Conservation (phyloP, 2,797 vertebrate genomes). For the Siniperca scherzeri region DNA sequence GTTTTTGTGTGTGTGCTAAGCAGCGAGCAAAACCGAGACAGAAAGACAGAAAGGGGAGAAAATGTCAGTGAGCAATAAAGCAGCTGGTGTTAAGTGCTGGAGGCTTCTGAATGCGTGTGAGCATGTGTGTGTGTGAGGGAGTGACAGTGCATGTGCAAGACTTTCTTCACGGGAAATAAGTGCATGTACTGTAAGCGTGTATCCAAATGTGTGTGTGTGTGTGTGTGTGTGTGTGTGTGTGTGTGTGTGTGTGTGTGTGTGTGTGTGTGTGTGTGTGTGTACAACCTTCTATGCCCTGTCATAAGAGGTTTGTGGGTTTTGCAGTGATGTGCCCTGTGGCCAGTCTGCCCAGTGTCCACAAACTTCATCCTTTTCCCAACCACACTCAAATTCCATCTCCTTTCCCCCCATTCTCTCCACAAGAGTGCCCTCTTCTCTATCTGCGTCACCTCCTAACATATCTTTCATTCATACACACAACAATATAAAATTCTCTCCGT, state of each 20-base stretch:
- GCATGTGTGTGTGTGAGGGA: constrained; percentile 49
- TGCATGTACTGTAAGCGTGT: constrained; percentile 62
- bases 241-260: constrained; percentile 44
- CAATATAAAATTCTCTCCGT: constrained; percentile 14
- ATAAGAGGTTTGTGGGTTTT: constrained; percentile 72
- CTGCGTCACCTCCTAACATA: constrained; percentile 2
- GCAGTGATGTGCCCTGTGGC: constrained; percentile 82
- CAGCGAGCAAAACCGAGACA: constrained; percentile 67
- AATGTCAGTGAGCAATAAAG: constrained; percentile 86
- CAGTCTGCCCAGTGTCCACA: constrained; percentile 75
- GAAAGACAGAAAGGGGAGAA: constrained; percentile 77
- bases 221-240: constrained; percentile 54
- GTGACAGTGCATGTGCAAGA: constrained; percentile 52
- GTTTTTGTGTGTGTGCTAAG: constrained; percentile 30
- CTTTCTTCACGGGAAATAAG: constrained; percentile 55
- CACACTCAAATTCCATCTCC: constrained; percentile 25
- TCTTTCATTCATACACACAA: constrained; percentile 28
- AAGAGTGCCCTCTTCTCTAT: constrained; percentile 37
- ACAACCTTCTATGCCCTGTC: constrained; percentile 77
- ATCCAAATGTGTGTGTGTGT: constrained; percentile 22
- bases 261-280: constrained; percentile 45
- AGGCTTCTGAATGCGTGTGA: constrained; percentile 75
- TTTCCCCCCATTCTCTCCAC: neutral
- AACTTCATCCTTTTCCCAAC: constrained; percentile 39
- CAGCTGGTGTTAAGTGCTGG: constrained; percentile 82